phyloP scores from a whole-genome alignment of 2,797 vertebrate genomes.

The Spondyliosoma cantharus region DNA sequence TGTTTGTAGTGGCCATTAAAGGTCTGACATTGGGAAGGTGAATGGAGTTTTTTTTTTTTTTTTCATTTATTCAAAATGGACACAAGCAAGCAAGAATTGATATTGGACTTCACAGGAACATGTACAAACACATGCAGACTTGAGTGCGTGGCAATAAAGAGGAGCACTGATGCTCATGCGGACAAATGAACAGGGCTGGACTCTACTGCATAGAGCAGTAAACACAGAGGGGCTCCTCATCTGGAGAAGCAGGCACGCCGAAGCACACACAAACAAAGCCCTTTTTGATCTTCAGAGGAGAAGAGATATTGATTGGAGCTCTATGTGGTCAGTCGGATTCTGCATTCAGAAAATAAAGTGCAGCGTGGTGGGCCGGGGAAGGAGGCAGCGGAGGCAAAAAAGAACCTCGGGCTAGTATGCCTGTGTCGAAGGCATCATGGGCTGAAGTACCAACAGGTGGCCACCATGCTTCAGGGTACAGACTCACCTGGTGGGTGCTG shows the following conservation, averaged over 20 bases:
- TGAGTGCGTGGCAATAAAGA: constrained; percentile 36
- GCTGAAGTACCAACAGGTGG: constrained; percentile 75
- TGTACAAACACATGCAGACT: constrained; percentile 27
- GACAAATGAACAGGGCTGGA: constrained; percentile 57
- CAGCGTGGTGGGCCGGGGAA: constrained; percentile 35
- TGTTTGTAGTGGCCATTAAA: constrained; percentile 87
- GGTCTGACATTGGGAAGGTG: constrained; percentile 62
- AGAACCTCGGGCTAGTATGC: constrained; percentile 68
- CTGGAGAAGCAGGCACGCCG: constrained; percentile 40
- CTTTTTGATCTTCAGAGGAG: constrained; percentile 77
- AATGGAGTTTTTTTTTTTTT: constrained; percentile 31
- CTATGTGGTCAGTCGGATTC: constrained; percentile 64
- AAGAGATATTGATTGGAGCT: constrained; percentile 76
- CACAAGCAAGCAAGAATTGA: constrained; percentile 5
- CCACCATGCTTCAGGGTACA: constrained; percentile 71
- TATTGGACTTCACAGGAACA: constrained; percentile 27
- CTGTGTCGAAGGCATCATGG: constrained; percentile 61
- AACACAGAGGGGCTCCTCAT: constrained; percentile 61
- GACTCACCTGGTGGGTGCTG: constrained; percentile 58
- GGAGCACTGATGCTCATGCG: constrained; percentile 43
- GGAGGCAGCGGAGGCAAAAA: constrained; percentile 45
- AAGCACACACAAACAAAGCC: constrained; percentile 70
- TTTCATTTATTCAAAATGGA: constrained; percentile 40
- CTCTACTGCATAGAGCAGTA: constrained; percentile 49
- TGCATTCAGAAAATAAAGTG: constrained; percentile 67